Evolutionary conservation across 2,888 invertebrate genomes (phyloP), one percentile per base, ranked within the genome.

Genomic region (Apotomis capreana): DNA sequence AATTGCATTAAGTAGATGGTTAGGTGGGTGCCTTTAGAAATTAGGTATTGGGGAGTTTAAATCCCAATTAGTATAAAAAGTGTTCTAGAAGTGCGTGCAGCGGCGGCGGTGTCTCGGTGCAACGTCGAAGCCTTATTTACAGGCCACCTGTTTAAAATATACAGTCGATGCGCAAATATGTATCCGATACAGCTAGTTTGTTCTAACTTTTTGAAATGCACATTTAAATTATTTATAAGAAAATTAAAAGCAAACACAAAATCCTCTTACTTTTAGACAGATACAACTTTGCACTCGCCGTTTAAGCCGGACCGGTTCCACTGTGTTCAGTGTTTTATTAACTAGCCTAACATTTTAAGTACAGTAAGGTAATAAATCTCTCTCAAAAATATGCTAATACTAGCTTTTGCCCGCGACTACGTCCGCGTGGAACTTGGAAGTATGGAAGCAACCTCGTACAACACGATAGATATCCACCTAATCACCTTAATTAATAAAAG

Each of bases 1-100:
- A 89, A 83, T 86, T 87, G 79, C 36, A 68, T 70, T 62, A 40
- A 40, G 26, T 26, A 26, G 26, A 58, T 40, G 57, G 3, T 61
- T 6, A 57, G 62, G 26, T 26, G 26, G 54, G 40, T 64, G 49
- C 62, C 5, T 51, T 12, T 62, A 3, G 6, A 5, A 12, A 51
- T 36, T 9, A 26, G 26, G 26, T 26, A 26, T 26, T 26, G 26
- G 26, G 1, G 15, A 26, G 26, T 26, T 26, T 26, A 26, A 26
- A 26, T 26, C 26, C 26, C 26, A 26, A 26, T 26, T 26, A 26
- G 26, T 40, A 68, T 37, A 10, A 9, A 9, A 54, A 55, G 59
- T 40, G 40, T 55, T 37, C n/a, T 59, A 46, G 13, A 49, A 13
- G 9, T 37, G 62, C 36, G 68, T 72, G 71, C 68, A 44, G 64